A percentile compares a stretch with the other conserved stretches of the same genome.
Conservation (phyloP, 2,113 vertebrate species). For the Thryonomys swinderianus region DNA sequence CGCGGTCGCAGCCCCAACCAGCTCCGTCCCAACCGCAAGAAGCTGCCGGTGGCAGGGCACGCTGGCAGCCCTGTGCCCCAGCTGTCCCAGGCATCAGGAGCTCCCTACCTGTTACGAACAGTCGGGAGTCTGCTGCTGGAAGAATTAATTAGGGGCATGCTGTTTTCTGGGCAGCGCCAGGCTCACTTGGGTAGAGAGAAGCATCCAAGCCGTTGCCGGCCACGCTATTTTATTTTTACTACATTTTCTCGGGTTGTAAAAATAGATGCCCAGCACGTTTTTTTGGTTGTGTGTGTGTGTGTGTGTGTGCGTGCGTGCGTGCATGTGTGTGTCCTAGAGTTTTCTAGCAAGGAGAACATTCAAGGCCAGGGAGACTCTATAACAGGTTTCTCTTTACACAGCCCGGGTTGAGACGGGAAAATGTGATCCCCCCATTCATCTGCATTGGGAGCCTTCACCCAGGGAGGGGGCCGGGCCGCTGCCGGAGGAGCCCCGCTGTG, state of each 20-base stretch:
- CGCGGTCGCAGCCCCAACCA: background rate
- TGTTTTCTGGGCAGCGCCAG: constrained; percentile 77
- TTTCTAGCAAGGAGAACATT: constrained; percentile 79
- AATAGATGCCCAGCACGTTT: constrained; percentile 86
- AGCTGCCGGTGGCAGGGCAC: constrained; percentile 48
- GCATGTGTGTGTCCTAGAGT: constrained; percentile 61
- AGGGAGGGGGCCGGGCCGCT: constrained; percentile 56
- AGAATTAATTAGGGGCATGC: constrained; percentile 85
- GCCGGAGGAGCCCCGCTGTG: background rate
- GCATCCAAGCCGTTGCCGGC: constrained; percentile 81
- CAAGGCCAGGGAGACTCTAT: constrained; percentile 69
- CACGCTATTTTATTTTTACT: constrained; percentile 86
- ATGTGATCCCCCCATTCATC: constrained; percentile 79
- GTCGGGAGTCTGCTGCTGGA: constrained; percentile 79
- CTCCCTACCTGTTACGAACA: constrained; percentile 75
- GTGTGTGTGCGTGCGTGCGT: too few relatives aligned
- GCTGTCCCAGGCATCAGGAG: constrained; percentile 15
- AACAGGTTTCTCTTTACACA: constrained; percentile 72
- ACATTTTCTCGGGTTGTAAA: constrained; percentile 86
- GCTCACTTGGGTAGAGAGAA: constrained; percentile 80
- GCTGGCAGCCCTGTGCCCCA: background rate
- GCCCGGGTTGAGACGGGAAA: constrained; percentile 55
- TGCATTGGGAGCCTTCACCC: constrained; percentile 78
- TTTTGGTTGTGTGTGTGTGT: background rate
- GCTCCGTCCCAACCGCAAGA: background rate